Percentiles rank a stretch among this genome's conserved stretches.
Evolutionary conservation across 2,888 invertebrate genomes (phyloP).

Genomic region (Tromatobia lineatoria): DNA sequence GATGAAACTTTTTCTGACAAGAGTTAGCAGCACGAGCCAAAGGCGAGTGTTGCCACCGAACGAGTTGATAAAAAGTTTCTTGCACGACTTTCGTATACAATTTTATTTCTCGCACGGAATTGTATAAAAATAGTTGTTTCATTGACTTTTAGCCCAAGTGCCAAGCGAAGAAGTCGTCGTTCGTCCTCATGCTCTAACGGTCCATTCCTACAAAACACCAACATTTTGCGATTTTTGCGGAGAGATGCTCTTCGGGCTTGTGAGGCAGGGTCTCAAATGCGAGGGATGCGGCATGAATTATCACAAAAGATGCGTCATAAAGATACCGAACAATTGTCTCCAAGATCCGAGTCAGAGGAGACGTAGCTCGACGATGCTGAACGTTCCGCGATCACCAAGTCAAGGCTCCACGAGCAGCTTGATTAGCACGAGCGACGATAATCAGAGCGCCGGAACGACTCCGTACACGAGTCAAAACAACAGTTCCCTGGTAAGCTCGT

Average conservation of each 20-base stretch:
- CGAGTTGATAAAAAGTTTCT: too few relatives aligned
- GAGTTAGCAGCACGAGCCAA: too few relatives aligned
- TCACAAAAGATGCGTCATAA: conserved; percentile 98
- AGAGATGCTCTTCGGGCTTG: conserved; percentile 99
- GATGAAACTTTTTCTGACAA: too few relatives aligned
- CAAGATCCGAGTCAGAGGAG: conserved; percentile 84
- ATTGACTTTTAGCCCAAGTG: conserved; percentile 86
- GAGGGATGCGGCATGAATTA: conserved; percentile 99
- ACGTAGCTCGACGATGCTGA: conserved; percentile 82
- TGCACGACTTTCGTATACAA: not conserved
- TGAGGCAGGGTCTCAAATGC: conserved; percentile 99
- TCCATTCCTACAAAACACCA: conserved; percentile 99
- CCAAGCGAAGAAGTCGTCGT: conserved; percentile 88
- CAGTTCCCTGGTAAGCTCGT: conserved; percentile 92
- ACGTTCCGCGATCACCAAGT: conserved; percentile 89
- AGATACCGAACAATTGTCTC: conserved; percentile 99
- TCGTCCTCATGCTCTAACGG: conserved; percentile 96
- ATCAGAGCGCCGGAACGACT: conserved; percentile 84
- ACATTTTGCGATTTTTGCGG: conserved; percentile 99
- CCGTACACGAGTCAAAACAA: conserved; percentile 86
- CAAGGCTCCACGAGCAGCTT: conserved; percentile 91
- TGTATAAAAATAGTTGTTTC: not conserved
- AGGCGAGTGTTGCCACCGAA: too few relatives aligned
- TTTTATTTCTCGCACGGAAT: not conserved
- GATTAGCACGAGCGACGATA: conserved; percentile 87